Evolutionary conservation across 2,888 invertebrate genomes (phyloP), one percentile per base, ranked within the genome.

Genomic region (Anthophora plumipes): DNA sequence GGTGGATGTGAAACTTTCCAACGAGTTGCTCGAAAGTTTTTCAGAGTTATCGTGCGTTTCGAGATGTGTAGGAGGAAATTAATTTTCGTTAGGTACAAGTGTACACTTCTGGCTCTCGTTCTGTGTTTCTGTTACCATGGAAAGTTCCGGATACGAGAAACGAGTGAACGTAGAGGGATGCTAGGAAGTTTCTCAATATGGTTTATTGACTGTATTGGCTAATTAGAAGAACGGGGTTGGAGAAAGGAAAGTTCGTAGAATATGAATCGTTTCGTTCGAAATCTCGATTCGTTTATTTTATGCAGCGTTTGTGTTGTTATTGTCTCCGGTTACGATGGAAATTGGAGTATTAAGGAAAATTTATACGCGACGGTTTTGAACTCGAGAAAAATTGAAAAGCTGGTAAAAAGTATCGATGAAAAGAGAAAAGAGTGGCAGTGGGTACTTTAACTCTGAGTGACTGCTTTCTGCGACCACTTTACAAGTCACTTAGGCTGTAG

Each of bases 401-500:
- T 31, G 54, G 17, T 31, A 1, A 4, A 63, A 54, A 43, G 17
- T 31, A 57, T 25, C 6, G 57, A 43, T 12, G 31, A 11, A n/a
- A 20, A 3, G 0, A 14, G 7, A 8, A 75, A 46, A 31, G 25
- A 55, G 25, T 37, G 14, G 22, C 37, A 8, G 14, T 31, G 22
- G 20, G 22, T 46, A 46, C 72, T 75, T 75, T 17, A 39, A 60
- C 43, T 54, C 11, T 43, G n/a, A 60, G 52, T 46, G 52, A 60
- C 43, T 55, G 46, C 54, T 61, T 61, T 72, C 52, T 46, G 52
- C 72, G 54, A 61, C 59, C 75, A 59, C 59, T 61, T 72, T 75
- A 61, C 43, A 75, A 72, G 72, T 70, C 71, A 61, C 60, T 60
- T 37, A 22, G 43, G 37, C 39, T 61, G 25, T 39, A 54, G 31